These are phyloP conservation scores for Argyra leucocephala DNA, from an alignment of 2,888 invertebrate species.

Conservation along the genomic window DNA sequence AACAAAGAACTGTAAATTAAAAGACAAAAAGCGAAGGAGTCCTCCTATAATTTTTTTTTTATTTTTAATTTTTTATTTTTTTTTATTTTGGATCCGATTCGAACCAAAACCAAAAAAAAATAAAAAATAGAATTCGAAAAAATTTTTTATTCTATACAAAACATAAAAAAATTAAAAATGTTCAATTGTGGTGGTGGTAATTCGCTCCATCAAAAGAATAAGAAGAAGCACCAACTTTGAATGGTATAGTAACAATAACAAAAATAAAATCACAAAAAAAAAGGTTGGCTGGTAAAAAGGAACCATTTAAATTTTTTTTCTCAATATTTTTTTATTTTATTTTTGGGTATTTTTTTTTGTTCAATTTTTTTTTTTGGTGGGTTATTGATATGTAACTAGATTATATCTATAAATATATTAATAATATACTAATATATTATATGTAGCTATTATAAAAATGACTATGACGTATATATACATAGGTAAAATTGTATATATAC, in stretches of 20 bases:
- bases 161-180: not conserved
- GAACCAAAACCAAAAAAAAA: not conserved
- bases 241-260: not conserved
- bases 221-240: not conserved
- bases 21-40: slow-evolving; percentile 3
- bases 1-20: slow-evolving; percentile 3
- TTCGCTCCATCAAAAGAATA: not conserved
- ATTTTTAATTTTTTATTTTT: not conserved
- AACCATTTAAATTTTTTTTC: not conserved
- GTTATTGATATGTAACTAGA: slow-evolving; percentile 6
- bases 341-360: not conserved
- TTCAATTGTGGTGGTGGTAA: not conserved
- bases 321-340: not conserved
- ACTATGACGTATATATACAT: not conserved
- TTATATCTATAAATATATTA: not conserved
- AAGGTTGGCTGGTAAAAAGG: not conserved
- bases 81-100: not conserved
- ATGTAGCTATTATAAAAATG: too few relatives aligned
- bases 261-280: not conserved
- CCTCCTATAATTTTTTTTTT: not conserved
- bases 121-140: not conserved
- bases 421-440: not conserved
- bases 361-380: not conserved
- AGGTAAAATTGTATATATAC: not conserved
- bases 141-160: not conserved